phyloP scores from a whole-genome alignment of 2,797 vertebrate genomes.

The Momotus momota region DNA sequence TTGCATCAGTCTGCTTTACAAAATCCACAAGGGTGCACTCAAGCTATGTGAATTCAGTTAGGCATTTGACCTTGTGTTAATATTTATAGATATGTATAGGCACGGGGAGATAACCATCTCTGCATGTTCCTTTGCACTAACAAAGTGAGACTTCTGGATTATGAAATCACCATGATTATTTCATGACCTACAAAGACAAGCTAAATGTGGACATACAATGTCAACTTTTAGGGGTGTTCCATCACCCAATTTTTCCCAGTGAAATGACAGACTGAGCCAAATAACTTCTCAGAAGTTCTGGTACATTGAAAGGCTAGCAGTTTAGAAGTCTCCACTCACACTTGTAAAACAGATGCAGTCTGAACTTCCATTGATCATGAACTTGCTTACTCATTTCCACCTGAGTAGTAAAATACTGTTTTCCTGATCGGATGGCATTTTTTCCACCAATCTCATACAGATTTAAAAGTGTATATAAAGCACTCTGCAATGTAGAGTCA shows the following conservation, averaged over 20 bases:
- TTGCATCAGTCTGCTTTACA: neutral
- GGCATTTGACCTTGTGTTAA: neutral
- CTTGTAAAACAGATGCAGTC: neutral
- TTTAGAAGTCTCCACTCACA: neutral
- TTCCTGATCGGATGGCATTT: neutral
- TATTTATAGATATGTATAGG: neutral
- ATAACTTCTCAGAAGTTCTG: accelerated
- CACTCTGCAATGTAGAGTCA: neutral
- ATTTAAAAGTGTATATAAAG: neutral
- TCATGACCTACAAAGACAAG: neutral
- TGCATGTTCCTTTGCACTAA: neutral
- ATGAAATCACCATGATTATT: neutral
- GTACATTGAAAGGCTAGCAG: neutral
- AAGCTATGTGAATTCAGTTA: neutral
- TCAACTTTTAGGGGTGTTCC: neutral
- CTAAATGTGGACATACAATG: neutral
- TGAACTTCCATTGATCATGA: neutral
- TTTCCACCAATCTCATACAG: neutral
- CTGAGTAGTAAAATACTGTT: neutral
- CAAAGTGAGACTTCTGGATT: neutral
- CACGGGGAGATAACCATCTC: neutral
- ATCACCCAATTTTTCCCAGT: neutral
- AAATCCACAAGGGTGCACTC: neutral
- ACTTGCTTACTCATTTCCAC: neutral
- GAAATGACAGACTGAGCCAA: neutral